Evolutionary conservation across 2,797 vertebrate species (phyloP).

Genomic region (Clarias pachynema): DNA sequence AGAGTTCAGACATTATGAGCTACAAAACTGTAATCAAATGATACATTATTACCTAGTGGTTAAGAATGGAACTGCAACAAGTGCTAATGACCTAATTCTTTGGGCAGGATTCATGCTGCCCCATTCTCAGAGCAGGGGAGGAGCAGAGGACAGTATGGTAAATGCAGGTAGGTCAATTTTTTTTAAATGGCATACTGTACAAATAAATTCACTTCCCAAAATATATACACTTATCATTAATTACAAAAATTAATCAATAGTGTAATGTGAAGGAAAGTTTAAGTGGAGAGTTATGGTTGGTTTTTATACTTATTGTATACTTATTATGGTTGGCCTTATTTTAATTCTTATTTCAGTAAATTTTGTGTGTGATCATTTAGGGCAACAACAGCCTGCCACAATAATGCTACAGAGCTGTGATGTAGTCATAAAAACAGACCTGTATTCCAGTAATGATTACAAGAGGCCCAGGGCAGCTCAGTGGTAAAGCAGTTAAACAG

Average conservation of each 20-base stretch:
- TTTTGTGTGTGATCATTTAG: neutral
- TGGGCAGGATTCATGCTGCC: neutral
- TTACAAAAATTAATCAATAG: neutral
- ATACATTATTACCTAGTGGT: neutral
- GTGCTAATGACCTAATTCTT: neutral
- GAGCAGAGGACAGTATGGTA: no score
- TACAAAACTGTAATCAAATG: neutral
- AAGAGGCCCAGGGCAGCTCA: conserved; percentile 95
- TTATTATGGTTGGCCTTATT: neutral
- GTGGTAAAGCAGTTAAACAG: conserved; percentile 97
- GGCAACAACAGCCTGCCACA: neutral
- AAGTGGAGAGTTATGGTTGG: neutral
- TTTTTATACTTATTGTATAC: neutral
- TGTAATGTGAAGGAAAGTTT: neutral
- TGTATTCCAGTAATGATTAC: conserved; percentile 99
- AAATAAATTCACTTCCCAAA: neutral
- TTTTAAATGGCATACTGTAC: neutral
- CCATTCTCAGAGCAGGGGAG: neutral
- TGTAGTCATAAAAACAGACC: conserved; percentile 71
- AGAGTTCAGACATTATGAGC: neutral
- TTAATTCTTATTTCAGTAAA: neutral
- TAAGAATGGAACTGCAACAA: neutral
- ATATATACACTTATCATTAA: neutral
- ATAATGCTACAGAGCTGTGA: neutral
- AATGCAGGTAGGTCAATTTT: neutral